Conservation (phyloP, 1,140 invertebrate species). For the Leptinotarsa lineolata region DNA sequence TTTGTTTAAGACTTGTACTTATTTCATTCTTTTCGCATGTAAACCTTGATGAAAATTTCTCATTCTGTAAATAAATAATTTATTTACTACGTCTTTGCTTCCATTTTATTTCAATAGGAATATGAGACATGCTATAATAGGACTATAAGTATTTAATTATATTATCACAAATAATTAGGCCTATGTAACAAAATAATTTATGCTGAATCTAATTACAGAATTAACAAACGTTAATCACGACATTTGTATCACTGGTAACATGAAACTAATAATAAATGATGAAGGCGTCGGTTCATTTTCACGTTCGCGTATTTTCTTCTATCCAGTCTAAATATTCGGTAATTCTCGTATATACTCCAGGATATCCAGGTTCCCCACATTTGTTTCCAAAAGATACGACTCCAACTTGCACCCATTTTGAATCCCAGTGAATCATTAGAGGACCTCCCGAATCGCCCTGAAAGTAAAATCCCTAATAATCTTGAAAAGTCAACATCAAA, state of each 20-base stretch:
- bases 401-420: conserved; percentile 83
- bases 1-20: too few relatives aligned
- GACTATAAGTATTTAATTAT: background rate
- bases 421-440: conserved; percentile 76
- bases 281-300: background rate
- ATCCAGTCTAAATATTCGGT: conserved; percentile 68
- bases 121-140: too few relatives aligned
- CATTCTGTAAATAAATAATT: conserved; percentile 24
- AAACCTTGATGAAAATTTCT: background rate
- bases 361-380: conserved; percentile 85
- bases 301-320: conserved; percentile 55
- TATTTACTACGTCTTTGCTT: background rate
- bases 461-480: conserved; percentile 33
- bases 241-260: conserved; percentile 31
- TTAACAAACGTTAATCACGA: conserved; percentile 23
- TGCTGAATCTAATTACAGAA: conserved; percentile 9
- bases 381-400: conserved; percentile 92
- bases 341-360: conserved; percentile 77
- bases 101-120: too few relatives aligned
- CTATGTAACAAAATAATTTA: conserved; percentile 19
- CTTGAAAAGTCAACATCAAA: too few relatives aligned
- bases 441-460: conserved; percentile 81
- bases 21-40: too few relatives aligned
- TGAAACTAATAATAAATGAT: conserved; percentile 25
- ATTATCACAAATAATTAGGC: conserved; percentile 23